Conservation (phyloP, 2,888 invertebrate species). For the Iphiclides podalirius region DNA sequence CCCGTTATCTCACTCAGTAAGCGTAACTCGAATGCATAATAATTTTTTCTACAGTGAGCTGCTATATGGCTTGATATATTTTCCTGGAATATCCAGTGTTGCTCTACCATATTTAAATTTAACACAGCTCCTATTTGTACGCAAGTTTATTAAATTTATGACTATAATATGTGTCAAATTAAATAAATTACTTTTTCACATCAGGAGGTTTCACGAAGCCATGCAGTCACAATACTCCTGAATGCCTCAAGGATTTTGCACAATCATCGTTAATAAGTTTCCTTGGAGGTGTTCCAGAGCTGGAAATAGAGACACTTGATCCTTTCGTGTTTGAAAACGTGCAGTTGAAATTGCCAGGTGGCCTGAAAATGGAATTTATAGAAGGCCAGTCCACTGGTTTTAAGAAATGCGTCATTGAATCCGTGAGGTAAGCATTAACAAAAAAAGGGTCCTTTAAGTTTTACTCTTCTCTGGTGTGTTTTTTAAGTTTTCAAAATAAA, state of each 20-base stretch:
- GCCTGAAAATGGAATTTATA: slow-evolving; percentile 40
- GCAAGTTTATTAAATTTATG: no score
- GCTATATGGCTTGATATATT: no score
- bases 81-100: no score
- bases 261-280: slow-evolving; percentile 43
- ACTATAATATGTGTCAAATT: no score
- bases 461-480: no score
- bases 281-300: slow-evolving; percentile 42
- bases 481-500: no score
- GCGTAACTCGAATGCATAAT: no score
- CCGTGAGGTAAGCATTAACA: slow-evolving; percentile 39
- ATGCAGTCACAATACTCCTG: slow-evolving; percentile 5
- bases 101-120: no score
- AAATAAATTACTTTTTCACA: background rate
- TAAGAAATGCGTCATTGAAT: slow-evolving; percentile 47
- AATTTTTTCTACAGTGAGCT: no score
- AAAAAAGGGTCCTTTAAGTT: no score
- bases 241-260: slow-evolving; percentile 36
- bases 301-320: slow-evolving; percentile 44
- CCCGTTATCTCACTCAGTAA: no score
- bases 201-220: slow-evolving; percentile 11
- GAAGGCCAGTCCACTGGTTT: slow-evolving; percentile 46
- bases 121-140: no score
- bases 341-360: slow-evolving; percentile 43
- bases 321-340: slow-evolving; percentile 46